Conservation (phyloP, 2,888 invertebrate genomes). For the Cosmia pyralina region DNA sequence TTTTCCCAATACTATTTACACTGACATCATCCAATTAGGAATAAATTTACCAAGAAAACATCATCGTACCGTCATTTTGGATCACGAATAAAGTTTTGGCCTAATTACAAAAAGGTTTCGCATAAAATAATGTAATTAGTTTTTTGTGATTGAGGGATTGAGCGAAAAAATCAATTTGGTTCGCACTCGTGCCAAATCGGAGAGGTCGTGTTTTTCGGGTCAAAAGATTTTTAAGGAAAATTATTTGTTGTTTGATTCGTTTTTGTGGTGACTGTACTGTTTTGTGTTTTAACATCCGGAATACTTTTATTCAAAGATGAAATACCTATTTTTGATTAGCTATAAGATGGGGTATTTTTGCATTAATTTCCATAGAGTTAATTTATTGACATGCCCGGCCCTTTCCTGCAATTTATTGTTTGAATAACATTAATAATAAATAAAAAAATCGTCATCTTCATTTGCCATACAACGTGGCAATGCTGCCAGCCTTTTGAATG, state of each 20-base stretch:
- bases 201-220: constrained; percentile 62
- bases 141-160: constrained; percentile 81
- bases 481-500: too few relatives aligned
- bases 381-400: too few relatives aligned
- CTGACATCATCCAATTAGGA: constrained; percentile 84
- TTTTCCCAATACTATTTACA: constrained; percentile 61
- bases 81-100: constrained; percentile 75
- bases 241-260: constrained; percentile 15
- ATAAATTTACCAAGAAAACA: constrained; percentile 77
- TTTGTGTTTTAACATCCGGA: constrained; percentile 15
- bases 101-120: constrained; percentile 80
- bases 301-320: constrained; percentile 6
- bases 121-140: constrained; percentile 78
- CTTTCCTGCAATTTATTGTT: too few relatives aligned
- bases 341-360: too few relatives aligned
- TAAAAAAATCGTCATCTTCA: too few relatives aligned
- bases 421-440: too few relatives aligned
- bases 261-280: constrained; percentile 16
- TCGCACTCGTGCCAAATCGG: constrained; percentile 79
- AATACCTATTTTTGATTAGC: too few relatives aligned
- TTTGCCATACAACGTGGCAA: too few relatives aligned
- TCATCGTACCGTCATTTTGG: constrained; percentile 58
- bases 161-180: constrained; percentile 83
- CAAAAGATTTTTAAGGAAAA: constrained; percentile 49
- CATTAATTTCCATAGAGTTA: too few relatives aligned